Evolutionary conservation across 1,140 invertebrate species (phyloP).

Genomic region (Hyphantria cunea): DNA sequence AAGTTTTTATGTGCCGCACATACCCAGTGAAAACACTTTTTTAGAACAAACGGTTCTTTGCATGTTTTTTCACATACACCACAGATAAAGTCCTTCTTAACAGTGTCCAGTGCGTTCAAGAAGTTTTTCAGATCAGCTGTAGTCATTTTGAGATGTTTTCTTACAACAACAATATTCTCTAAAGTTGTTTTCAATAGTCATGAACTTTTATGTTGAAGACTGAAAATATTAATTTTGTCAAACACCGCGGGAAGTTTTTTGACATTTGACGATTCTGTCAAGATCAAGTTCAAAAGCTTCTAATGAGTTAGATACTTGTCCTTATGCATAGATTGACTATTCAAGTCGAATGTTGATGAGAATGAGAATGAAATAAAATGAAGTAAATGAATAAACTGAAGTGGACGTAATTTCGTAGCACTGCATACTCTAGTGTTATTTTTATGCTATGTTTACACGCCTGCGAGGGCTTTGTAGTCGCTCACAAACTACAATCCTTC

Average conservation of each 20-base stretch:
- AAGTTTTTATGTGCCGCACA: slow-evolving; percentile 58
- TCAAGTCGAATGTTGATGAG: no score
- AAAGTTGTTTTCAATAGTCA: slow-evolving; percentile 11
- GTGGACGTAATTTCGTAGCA: no score
- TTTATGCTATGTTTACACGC: no score
- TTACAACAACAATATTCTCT: background rate
- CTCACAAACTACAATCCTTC: no score
- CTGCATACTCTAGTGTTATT: no score
- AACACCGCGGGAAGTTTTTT: background rate
- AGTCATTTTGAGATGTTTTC: slow-evolving; percentile 42
- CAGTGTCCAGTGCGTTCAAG: slow-evolving; percentile 56
- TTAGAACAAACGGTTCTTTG: slow-evolving; percentile 61
- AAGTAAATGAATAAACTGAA: no score
- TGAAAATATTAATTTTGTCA: slow-evolving; percentile 2
- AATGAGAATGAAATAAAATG: no score
- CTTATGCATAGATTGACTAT: no score
- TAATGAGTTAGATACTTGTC: no score
- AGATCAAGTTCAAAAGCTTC: no score
- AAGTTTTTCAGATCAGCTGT: slow-evolving; percentile 47
- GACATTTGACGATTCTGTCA: background rate
- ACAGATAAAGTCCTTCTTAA: slow-evolving; percentile 66
- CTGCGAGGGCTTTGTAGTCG: no score
- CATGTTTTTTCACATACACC: slow-evolving; percentile 60
- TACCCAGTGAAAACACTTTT: slow-evolving; percentile 69
- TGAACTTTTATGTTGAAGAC: no score